Percentiles rank a stretch among this genome's conserved stretches.
Evolutionary conservation across 1,140 invertebrate genomes (phyloP).

Genomic region (Leptestheria dahalacensis): DNA sequence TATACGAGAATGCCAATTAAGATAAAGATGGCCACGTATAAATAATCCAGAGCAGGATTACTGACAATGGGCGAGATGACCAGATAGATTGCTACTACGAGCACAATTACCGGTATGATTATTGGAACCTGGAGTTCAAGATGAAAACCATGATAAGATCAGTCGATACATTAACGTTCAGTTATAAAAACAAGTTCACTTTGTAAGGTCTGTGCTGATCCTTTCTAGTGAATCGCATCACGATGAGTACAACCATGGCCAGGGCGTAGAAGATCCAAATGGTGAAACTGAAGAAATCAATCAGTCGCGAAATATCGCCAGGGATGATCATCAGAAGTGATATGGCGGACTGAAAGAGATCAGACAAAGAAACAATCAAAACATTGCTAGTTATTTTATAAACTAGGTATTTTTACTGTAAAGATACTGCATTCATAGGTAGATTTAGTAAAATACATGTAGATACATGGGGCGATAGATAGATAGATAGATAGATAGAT

Average conservation of each 20-base stretch:
- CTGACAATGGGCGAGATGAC: conserved; percentile 59
- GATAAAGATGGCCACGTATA: conserved; percentile 59
- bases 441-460: conserved; percentile 24
- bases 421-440: no score
- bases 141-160: conserved; percentile 10
- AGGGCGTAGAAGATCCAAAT: conserved; percentile 38
- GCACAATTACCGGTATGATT: conserved; percentile 53
- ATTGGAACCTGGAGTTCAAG: conserved; percentile 53
- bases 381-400: no score
- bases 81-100: conserved; percentile 54
- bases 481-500: no score
- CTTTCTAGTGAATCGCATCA: conserved; percentile 29
- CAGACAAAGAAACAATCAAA: background rate
- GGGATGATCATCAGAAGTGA: conserved; percentile 30
- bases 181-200: conserved; percentile 21
- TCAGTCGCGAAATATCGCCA: conserved; percentile 33
- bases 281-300: conserved; percentile 39
- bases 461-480: no score
- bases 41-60: conserved; percentile 57
- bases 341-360: conserved; percentile 26
- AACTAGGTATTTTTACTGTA: no score
- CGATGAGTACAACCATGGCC: conserved; percentile 31
- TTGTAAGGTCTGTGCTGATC: conserved; percentile 32
- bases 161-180: background rate
- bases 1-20: conserved; percentile 53